phyloP scores from a whole-genome alignment of 2,113 vertebrate genomes.

The Cebidichthys violaceus region DNA sequence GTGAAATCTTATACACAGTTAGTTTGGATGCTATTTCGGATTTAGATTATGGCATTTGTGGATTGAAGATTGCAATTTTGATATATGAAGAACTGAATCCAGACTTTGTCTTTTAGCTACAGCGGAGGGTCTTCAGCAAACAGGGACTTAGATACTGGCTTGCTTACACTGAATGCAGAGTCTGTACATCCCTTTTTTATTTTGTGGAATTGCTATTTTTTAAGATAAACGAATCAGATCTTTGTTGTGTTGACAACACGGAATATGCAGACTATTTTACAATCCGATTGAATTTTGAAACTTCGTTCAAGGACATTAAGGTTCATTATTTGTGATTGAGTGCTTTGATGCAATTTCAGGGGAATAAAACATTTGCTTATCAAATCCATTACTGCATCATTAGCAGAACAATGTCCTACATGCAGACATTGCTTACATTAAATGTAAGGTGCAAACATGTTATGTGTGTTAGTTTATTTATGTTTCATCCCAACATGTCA shows the following conservation, averaged over 20 bases:
- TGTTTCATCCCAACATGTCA: not conserved
- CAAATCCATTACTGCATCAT: conserved; percentile 70
- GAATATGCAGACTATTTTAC: conserved; percentile 5
- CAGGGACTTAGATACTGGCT: not conserved
- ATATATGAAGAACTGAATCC: not conserved
- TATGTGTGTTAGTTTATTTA: conserved; percentile 31
- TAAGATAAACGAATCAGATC: conserved; percentile 4
- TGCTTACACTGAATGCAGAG: not conserved
- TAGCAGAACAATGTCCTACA: conserved; percentile 67
- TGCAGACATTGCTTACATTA: conserved; percentile 46
- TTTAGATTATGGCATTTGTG: not conserved
- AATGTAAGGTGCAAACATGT: conserved; percentile 30
- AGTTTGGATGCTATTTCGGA: not conserved
- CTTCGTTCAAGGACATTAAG: conserved; percentile 64
- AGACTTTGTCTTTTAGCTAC: not conserved
- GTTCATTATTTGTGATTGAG: conserved; percentile 72
- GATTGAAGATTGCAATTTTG: not conserved
- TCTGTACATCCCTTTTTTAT: not conserved
- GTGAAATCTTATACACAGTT: not conserved
- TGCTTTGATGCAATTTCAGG: conserved; percentile 78
- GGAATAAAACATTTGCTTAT: conserved; percentile 78
- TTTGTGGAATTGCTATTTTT: not conserved
- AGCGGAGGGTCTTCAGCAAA: not conserved
- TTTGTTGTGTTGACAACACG: conserved; percentile 14
- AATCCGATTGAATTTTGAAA: conserved; percentile 46